phyloP scores from a whole-genome alignment of 2,888 invertebrate species.

The Gerris lacustris region DNA sequence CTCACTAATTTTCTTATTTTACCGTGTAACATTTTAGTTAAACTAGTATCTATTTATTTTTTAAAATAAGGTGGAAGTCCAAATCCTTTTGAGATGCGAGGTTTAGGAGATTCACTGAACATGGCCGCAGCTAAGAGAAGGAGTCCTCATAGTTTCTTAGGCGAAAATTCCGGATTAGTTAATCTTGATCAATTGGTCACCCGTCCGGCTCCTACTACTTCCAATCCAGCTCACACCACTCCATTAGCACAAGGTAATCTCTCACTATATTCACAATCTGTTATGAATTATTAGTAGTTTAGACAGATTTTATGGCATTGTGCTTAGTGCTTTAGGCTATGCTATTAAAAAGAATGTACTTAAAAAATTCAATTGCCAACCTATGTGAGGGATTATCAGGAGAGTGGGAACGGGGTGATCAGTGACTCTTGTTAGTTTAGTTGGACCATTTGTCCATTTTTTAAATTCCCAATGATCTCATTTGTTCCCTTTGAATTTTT shows the following conservation, averaged over 20 bases:
- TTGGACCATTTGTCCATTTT: neutral
- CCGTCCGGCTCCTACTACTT: constrained; percentile 38
- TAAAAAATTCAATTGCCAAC: no score
- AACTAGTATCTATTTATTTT: no score
- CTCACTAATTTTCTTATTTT: no score
- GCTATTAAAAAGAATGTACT: no score
- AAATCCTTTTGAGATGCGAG: constrained; percentile 60
- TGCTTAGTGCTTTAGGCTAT: neutral
- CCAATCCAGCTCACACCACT: constrained; percentile 36
- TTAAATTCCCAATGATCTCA: no score
- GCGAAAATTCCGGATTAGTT: constrained; percentile 90
- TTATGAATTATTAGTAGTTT: neutral
- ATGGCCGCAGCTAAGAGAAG: constrained; percentile 49
- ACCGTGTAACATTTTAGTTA: no score
- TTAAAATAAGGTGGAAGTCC: constrained; percentile 33
- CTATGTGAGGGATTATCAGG: neutral
- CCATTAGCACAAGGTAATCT: constrained; percentile 30
- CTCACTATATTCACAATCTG: neutral
- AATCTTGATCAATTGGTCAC: constrained; percentile 93
- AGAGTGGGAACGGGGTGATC: constrained; percentile 20
- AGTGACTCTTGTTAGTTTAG: neutral
- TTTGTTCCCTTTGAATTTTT: no score
- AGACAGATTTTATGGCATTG: neutral
- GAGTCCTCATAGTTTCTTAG: constrained; percentile 91
- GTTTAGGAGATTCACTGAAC: constrained; percentile 42